These are phyloP conservation scores for Drosophila micromelanica DNA, from an alignment of 1,140 invertebrate species.

Conservation along the genomic window DNA sequence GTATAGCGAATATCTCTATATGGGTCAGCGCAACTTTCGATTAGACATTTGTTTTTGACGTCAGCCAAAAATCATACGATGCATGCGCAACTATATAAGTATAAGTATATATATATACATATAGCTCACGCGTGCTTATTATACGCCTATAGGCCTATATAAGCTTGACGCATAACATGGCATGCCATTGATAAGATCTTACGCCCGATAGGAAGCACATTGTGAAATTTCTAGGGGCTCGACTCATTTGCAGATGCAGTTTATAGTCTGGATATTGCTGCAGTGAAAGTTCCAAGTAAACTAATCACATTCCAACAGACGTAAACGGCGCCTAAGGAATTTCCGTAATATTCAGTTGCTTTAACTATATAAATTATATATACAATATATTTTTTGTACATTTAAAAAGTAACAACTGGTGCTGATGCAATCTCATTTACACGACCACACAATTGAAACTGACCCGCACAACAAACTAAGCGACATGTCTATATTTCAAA, in stretches of 20 bases:
- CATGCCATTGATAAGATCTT: constrained; percentile 33
- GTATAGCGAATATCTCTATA: constrained; percentile 46
- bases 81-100: constrained; percentile 33
- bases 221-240: constrained; percentile 59
- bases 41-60: constrained; percentile 60
- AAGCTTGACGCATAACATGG: constrained; percentile 4
- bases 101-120: background rate
- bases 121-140: background rate
- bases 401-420: constrained; percentile 5
- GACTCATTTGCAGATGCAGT: constrained; percentile 66
- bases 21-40: constrained; percentile 66
- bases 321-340: constrained; percentile 1
- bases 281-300: constrained; percentile 8
- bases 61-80: constrained; percentile 70
- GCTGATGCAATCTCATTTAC: constrained; percentile 6
- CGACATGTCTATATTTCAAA: background rate
- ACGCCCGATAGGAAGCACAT: constrained; percentile 11
- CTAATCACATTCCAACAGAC: constrained; percentile 1
- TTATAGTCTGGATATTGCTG: constrained; percentile 5
- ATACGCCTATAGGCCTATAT: constrained; percentile 1
- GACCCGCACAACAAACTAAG: background rate
- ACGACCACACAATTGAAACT: background rate
- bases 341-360: background rate
- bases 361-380: background rate
- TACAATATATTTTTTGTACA: too few species aligned